Evolutionary conservation across 2,113 vertebrate genomes (phyloP).

Genomic region (Plecotus auritus): DNA sequence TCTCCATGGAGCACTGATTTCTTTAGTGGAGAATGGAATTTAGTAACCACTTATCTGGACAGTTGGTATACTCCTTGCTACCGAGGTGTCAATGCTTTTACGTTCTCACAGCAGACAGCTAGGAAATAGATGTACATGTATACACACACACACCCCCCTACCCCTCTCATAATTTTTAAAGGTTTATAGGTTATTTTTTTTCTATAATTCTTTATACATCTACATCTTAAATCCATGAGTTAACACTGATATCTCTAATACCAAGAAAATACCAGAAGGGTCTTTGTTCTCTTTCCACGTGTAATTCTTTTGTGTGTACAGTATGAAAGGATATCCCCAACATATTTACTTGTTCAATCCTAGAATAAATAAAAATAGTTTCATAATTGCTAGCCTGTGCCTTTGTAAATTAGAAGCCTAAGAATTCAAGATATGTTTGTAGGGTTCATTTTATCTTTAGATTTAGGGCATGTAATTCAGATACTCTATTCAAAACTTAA

Average conservation of each 20-base stretch:
- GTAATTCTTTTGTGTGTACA: not conserved
- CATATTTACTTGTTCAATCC: not conserved
- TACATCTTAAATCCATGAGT: not conserved
- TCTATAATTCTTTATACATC: not conserved
- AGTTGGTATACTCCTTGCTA: not conserved
- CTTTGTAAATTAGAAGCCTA: not conserved
- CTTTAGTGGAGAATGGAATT: not conserved
- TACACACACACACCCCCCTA: too few relatives aligned
- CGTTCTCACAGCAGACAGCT: not conserved
- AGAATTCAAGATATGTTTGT: not conserved
- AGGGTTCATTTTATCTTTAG: not conserved
- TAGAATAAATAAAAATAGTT: not conserved
- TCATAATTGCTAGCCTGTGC: not conserved
- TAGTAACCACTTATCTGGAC: not conserved
- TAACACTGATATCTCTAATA: not conserved
- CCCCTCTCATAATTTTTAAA: not conserved
- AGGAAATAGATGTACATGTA: not conserved
- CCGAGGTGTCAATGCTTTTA: not conserved
- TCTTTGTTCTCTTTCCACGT: not conserved
- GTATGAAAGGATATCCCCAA: not conserved
- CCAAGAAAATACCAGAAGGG: not conserved
- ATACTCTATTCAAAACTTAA: not conserved
- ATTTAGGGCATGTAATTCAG: not conserved
- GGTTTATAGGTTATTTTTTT: not conserved
- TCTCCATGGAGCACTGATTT: not conserved